A percentile compares a stretch with the other conserved stretches of the same genome.
These are phyloP conservation scores for Meganola albula DNA, from an alignment of 2,888 invertebrate genomes.

Conservation along the genomic window DNA sequence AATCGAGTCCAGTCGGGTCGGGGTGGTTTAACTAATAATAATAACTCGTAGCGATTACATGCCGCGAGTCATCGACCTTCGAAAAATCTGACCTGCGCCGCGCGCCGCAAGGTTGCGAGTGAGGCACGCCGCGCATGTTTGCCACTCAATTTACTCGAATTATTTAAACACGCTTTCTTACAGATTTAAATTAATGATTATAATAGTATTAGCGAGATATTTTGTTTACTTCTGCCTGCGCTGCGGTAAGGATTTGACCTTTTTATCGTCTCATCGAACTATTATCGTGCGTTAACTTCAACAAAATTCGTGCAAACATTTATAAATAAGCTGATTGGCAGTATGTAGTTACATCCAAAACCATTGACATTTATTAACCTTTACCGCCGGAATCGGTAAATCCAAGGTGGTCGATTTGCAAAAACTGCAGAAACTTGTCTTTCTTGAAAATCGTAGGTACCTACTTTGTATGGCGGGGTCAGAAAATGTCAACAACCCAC, in stretches of 20 bases:
- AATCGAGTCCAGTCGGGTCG: constrained; percentile 26
- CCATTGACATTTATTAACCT: constrained; percentile 45
- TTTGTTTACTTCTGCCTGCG: background rate
- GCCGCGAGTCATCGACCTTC: constrained; percentile 74
- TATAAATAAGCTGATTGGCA: too few species aligned
- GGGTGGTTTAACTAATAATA: constrained; percentile 63
- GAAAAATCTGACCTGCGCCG: constrained; percentile 74
- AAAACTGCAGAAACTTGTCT: constrained; percentile 53
- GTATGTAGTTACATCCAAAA: background rate
- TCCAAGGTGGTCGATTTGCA: constrained; percentile 49
- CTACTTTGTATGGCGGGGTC: constrained; percentile 36
- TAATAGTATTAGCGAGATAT: constrained; percentile 6
- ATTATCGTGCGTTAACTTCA: constrained; percentile 54
- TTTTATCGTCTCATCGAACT: constrained; percentile 15
- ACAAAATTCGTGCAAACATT: too few species aligned
- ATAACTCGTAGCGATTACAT: constrained; percentile 60
- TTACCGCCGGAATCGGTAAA: constrained; percentile 43
- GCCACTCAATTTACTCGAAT: constrained; percentile 27
- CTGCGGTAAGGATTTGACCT: background rate
- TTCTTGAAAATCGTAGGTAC: too few species aligned
- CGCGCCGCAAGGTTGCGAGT: constrained; percentile 66
- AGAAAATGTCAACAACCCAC: constrained; percentile 55
- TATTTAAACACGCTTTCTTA: constrained; percentile 24
- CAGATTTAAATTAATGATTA: constrained; percentile 7
- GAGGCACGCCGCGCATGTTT: constrained; percentile 16